These are phyloP conservation scores for Sinonovacula constricta DNA, from an alignment of 1,140 invertebrate genomes.

Conservation along the genomic window DNA sequence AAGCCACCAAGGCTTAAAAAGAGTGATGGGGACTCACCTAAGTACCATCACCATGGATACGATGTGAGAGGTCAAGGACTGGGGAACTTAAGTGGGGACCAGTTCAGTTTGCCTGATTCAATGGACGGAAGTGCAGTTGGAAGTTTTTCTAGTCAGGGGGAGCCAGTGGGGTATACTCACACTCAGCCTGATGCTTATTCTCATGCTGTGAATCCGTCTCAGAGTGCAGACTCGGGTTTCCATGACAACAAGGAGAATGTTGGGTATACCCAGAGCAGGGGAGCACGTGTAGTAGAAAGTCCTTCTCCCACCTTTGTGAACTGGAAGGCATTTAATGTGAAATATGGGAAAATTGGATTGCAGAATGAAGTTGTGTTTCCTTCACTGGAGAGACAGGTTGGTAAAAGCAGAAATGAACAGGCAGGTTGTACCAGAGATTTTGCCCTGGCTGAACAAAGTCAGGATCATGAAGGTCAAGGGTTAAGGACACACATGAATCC, in stretches of 20 bases:
- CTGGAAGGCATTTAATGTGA: constrained; percentile 46
- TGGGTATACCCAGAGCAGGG: not conserved
- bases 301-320: not conserved
- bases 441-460: no score
- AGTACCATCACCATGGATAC: not conserved
- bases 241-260: constrained; percentile 7
- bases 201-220: no score
- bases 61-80: not conserved
- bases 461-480: constrained; percentile 17
- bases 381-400: constrained; percentile 28
- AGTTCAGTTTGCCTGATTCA: not conserved
- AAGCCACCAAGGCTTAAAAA: constrained; percentile 48
- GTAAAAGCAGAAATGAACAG: constrained; percentile 25
- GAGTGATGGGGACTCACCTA: not conserved
- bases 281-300: not conserved
- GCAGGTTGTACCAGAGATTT: not conserved
- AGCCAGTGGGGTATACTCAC: no score
- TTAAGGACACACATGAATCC: constrained; percentile 46
- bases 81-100: not conserved
- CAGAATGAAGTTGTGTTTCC: constrained; percentile 13
- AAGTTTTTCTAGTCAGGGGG: no score
- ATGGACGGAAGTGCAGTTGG: not conserved
- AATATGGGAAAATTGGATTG: constrained; percentile 33
- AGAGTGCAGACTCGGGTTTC: not conserved
- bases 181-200: no score